Percentiles rank a stretch among this genome's conserved stretches.
phyloP scores from a whole-genome alignment of 2,797 vertebrate genomes.

The Esox lucius region DNA sequence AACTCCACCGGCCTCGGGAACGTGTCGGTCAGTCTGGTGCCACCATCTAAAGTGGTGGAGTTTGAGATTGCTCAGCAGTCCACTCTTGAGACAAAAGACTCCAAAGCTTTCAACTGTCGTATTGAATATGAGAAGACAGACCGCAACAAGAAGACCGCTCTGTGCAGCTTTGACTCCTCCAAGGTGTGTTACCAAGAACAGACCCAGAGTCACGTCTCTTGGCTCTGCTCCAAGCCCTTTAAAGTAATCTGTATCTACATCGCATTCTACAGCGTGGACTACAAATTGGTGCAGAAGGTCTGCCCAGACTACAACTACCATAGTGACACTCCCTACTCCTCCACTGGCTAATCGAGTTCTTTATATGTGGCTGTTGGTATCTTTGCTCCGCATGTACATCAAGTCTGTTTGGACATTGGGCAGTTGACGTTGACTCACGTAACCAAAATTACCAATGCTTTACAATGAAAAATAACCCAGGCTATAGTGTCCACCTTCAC shows the following conservation, averaged over 20 bases:
- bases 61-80: slow-evolving; percentile 92
- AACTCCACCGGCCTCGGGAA: slow-evolving; percentile 97
- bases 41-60: slow-evolving; percentile 97
- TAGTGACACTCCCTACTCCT: slow-evolving; percentile 95
- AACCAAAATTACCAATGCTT: too few species aligned
- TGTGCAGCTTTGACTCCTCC: slow-evolving; percentile 90
- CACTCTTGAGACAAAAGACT: slow-evolving; percentile 93
- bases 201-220: slow-evolving; percentile 98
- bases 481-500: too few species aligned
- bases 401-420: too few species aligned
- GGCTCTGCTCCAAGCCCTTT: slow-evolving; percentile 97
- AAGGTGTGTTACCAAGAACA: slow-evolving; percentile 98
- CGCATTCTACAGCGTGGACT: slow-evolving; percentile 88
- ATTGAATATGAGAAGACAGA: slow-evolving; percentile 96
- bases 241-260: slow-evolving; percentile 93
- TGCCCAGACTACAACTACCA: slow-evolving; percentile 99
- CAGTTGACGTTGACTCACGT: too few species aligned
- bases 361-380: too few species aligned
- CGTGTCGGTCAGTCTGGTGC: slow-evolving; percentile 96
- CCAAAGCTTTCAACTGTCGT: slow-evolving; percentile 78
- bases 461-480: too few species aligned
- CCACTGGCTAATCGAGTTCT: slow-evolving; percentile 83
- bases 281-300: slow-evolving; percentile 91
- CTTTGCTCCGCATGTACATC: too few species aligned
- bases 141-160: slow-evolving; percentile 94